These are phyloP conservation scores for Machimus atricapillus DNA, from an alignment of 2,888 invertebrate species.

Conservation along the genomic window DNA sequence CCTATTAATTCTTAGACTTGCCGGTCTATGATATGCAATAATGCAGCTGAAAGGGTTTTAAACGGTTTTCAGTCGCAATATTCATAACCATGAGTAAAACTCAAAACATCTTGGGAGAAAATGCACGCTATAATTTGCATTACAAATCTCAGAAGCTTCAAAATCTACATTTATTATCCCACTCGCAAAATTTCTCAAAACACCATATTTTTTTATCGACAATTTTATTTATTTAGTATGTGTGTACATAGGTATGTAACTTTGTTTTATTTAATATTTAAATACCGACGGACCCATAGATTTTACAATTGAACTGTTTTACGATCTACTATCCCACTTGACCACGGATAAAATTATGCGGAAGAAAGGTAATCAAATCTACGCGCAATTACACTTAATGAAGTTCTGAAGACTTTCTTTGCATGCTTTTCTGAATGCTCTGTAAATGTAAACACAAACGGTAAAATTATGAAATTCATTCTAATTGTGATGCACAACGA, in stretches of 20 bases:
- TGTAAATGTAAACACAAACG: background rate
- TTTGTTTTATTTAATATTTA: no score
- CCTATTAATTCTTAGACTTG: background rate
- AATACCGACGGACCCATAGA: no score
- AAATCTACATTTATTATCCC: no score
- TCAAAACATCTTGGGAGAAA: background rate
- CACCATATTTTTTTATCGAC: no score
- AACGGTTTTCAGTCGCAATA: background rate
- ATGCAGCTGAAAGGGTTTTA: background rate
- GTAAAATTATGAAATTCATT: conserved; percentile 28
- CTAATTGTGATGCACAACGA: conserved; percentile 55
- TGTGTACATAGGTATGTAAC: no score
- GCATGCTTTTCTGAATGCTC: background rate
- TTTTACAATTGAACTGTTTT: background rate
- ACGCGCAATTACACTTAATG: background rate
- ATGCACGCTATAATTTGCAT: background rate
- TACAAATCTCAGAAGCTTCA: background rate
- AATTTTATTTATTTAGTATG: no score
- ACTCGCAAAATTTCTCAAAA: no score
- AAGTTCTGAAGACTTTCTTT: conserved; percentile 13
- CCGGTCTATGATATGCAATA: background rate
- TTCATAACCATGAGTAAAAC: background rate
- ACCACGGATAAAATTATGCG: background rate
- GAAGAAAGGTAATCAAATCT: background rate
- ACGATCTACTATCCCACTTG: background rate